Evolutionary conservation across 2,797 vertebrate genomes (phyloP), one percentile per base, ranked within the genome.

Genomic region (Diplodus puntazzo): DNA sequence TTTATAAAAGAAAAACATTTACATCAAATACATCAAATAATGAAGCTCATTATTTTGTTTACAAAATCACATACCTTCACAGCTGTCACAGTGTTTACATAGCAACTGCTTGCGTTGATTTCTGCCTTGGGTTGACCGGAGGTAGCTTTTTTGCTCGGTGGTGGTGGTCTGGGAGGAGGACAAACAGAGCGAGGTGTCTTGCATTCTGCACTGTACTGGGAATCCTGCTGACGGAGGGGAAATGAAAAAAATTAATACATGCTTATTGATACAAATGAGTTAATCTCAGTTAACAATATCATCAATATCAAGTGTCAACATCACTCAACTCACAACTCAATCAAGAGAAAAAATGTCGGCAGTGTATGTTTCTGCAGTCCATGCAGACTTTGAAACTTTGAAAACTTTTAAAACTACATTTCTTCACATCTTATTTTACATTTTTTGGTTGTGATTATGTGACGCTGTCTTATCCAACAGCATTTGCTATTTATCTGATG

Each of bases 111-210:
- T 69, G 12, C 13, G 0, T 60, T 1, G 1, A 7, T 13, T 13
- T 8, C 39, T 25, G 18, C 9, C 39, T 39, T 14, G 48, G 73
- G 43, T 21, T 27, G 46, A 20, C 2, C 11, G 7, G 17, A 21
- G 43, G 3, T 48, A 18, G 10, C 0, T 14, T 0, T 0, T 21
- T 49, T 70, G 57, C 21, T 55, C 9, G 2, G 1, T 9, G 81
- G 1, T 7, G 82, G 69, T 3, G 77, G 85, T 64, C 14, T 57
- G 1, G 80, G 82, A 60, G 86, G 58, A 12, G 79, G 65, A 1
- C 27, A 69, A 54, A 65, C 62, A 39, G 91, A 69, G 12, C 0
- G 27, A 69, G 60, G 69, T n/a, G 1, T 73, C 54, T 50, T 18
- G 25, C 21, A 16, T 11, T 58, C n/a, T 0, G 1, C 1, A 8